phyloP scores from a whole-genome alignment of 2,888 invertebrate species.

The Scrobipalpa costella region DNA sequence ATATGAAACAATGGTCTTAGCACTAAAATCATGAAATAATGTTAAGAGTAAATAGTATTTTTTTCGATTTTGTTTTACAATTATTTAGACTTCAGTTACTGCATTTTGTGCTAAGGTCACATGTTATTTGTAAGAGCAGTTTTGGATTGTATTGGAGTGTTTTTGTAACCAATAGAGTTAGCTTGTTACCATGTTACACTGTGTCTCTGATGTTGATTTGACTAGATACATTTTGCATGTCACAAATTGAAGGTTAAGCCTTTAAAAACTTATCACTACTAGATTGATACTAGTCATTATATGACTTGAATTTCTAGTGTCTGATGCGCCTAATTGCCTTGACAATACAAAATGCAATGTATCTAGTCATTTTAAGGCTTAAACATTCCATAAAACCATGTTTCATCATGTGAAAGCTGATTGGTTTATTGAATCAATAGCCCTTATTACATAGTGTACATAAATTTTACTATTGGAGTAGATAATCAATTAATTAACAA shows the following conservation, averaged over 20 bases:
- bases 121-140: conserved; percentile 52
- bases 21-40: conserved; percentile 39
- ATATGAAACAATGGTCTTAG: conserved; percentile 62
- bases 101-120: conserved; percentile 62
- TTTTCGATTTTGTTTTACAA: conserved; percentile 38
- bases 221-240: conserved; percentile 60
- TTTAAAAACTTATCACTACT: not conserved
- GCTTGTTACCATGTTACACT: conserved; percentile 56
- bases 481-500: conserved; percentile 23
- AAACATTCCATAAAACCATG: conserved; percentile 75
- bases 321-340: conserved; percentile 27
- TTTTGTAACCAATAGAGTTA: conserved; percentile 60
- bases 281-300: not conserved
- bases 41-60: conserved; percentile 15
- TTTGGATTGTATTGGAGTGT: conserved; percentile 69
- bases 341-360: conserved; percentile 47
- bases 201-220: conserved; percentile 59
- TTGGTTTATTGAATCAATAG: conserved; percentile 52
- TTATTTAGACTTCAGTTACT: conserved; percentile 36
- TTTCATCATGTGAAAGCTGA: conserved; percentile 64
- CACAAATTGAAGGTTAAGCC: conserved; percentile 26
- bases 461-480: conserved; percentile 29
- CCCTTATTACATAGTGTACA: conserved; percentile 31
- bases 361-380: conserved; percentile 70
- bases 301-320: not conserved